Conservation (phyloP, 2,797 vertebrate species). For the Acanthopagrus latus region DNA sequence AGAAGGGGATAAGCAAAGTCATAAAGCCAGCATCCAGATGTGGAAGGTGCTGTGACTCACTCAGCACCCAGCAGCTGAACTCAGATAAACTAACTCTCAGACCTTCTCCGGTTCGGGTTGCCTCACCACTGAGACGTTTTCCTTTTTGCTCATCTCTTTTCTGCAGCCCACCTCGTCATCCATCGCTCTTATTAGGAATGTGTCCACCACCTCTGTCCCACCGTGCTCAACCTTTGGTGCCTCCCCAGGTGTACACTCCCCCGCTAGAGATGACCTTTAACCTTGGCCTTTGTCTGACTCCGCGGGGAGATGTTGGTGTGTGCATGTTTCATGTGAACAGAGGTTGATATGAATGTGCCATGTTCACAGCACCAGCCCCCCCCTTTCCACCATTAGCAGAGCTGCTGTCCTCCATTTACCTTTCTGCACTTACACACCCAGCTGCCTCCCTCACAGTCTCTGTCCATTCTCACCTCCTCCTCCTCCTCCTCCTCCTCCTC, state of each 20-base stretch:
- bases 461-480: background rate
- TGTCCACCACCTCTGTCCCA: conserved; percentile 25
- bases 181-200: conserved; percentile 12
- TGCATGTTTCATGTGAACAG: conserved; percentile 18
- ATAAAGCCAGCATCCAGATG: conserved; percentile 35
- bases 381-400: conserved; percentile 1
- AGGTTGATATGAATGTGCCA: conserved; percentile 3
- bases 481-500: background rate
- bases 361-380: background rate
- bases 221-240: conserved; percentile 41
- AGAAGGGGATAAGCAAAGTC: conserved; percentile 4
- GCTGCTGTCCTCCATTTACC: conserved; percentile 15
- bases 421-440: conserved; percentile 6
- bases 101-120: conserved; percentile 11
- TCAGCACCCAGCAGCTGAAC: conserved; percentile 40
- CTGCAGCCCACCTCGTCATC: background rate
- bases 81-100: conserved; percentile 19
- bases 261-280: conserved; percentile 40
- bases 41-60: conserved; percentile 26
- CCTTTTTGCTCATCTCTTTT: background rate
- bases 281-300: conserved; percentile 57
- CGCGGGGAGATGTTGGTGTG: conserved; percentile 12
- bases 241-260: conserved; percentile 26
- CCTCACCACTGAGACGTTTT: background rate
- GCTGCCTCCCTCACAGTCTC: conserved; percentile 6